phyloP scores from a whole-genome alignment of 2,797 vertebrate species.

The Bradypus variegatus region DNA sequence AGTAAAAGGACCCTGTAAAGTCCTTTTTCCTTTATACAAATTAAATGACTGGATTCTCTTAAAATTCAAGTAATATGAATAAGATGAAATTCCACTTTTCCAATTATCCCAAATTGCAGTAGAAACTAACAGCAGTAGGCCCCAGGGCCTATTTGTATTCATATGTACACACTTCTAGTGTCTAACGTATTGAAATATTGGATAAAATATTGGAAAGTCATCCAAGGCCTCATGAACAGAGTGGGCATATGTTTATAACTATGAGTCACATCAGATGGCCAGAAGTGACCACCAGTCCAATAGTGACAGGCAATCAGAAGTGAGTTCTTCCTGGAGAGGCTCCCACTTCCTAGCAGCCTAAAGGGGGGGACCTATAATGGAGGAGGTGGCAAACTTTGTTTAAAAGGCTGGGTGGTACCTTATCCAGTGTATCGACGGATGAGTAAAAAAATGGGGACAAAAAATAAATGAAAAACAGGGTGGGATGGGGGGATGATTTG shows the following conservation, averaged over 20 bases:
- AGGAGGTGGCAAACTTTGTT: neutral
- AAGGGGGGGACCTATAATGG: neutral
- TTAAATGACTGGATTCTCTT: neutral
- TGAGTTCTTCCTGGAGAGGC: neutral
- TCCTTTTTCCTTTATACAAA: neutral
- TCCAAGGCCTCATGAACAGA: neutral
- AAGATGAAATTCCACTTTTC: neutral
- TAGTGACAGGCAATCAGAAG: neutral
- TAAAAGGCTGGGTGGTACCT: neutral
- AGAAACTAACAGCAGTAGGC: neutral
- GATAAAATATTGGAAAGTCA: neutral
- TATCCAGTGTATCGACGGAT: too few relatives aligned
- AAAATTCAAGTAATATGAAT: neutral
- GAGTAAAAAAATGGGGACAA: too few relatives aligned
- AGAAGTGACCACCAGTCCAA: neutral
- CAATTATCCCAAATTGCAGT: neutral
- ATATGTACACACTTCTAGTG: neutral
- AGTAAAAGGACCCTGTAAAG: too few relatives aligned
- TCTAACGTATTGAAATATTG: too few relatives aligned
- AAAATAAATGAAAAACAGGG: too few relatives aligned
- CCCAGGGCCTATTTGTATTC: neutral
- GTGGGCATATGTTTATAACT: neutral
- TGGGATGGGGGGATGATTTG: too few relatives aligned
- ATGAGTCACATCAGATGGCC: neutral
- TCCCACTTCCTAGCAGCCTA: neutral